phyloP scores from a whole-genome alignment of 2,797 vertebrate genomes.

The Propithecus perrieri region DNA sequence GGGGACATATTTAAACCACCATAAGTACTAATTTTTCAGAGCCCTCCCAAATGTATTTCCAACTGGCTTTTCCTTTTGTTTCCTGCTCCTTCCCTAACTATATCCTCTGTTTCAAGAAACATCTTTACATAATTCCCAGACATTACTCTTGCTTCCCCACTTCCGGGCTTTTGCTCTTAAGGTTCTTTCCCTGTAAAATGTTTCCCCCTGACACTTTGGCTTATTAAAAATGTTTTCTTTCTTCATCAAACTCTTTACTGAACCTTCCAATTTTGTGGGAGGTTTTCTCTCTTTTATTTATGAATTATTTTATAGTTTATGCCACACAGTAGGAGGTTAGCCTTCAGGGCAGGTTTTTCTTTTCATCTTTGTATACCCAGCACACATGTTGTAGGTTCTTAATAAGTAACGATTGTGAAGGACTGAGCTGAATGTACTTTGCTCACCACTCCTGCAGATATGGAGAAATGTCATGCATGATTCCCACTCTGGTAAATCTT shows the following conservation, averaged over 20 bases:
- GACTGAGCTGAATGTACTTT: not conserved
- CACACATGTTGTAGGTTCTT: not conserved
- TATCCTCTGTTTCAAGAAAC: not conserved
- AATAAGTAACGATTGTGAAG: not conserved
- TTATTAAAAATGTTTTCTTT: not conserved
- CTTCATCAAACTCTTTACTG: not conserved
- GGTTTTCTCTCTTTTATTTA: not conserved
- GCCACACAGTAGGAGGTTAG: not conserved
- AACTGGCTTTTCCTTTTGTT: not conserved
- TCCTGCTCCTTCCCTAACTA: not conserved
- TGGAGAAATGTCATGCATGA: not conserved
- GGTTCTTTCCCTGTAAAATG: not conserved
- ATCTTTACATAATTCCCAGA: not conserved
- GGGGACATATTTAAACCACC: not conserved
- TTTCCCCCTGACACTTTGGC: not conserved
- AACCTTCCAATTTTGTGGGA: not conserved
- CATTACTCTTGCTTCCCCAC: not conserved
- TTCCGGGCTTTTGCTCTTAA: not conserved
- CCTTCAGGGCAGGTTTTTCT: not conserved
- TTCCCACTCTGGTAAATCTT: not conserved
- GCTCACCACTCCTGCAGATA: not conserved
- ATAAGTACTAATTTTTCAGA: not conserved
- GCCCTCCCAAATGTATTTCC: not conserved
- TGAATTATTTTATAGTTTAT: not conserved
- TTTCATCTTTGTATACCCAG: not conserved